A percentile compares a stretch with the other conserved stretches of the same genome.
phyloP scores from a whole-genome alignment of 2,888 invertebrate genomes.

The Ophion slaviceki region DNA sequence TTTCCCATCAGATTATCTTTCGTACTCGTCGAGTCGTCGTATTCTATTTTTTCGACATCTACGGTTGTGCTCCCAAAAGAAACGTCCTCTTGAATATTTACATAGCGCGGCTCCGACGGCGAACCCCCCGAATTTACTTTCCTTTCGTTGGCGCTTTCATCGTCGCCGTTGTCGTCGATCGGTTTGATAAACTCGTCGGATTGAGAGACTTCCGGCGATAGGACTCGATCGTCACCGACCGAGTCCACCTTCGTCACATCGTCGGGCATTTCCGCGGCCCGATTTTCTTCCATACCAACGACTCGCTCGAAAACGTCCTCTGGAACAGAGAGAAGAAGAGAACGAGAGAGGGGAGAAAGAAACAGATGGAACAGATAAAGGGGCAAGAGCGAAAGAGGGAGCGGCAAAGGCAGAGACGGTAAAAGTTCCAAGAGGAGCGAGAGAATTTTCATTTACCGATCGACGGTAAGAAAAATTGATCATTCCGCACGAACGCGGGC shows the following conservation, averaged over 20 bases:
- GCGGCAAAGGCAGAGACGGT: background rate
- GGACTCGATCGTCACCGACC: background rate
- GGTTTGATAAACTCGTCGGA: background rate
- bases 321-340: background rate
- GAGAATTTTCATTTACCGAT: constrained; percentile 2
- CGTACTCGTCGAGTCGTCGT: background rate
- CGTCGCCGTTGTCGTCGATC: background rate
- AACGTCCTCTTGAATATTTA: background rate
- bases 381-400: background rate
- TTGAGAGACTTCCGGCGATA: background rate
- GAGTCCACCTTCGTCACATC: background rate
- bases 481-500: background rate
- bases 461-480: background rate
- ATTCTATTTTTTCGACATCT: background rate
- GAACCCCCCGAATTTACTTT: background rate
- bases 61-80: background rate
- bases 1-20: background rate
- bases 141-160: background rate
- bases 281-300: constrained; percentile 3
- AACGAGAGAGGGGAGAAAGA: background rate
- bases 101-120: background rate
- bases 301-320: background rate
- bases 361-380: background rate
- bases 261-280: background rate
- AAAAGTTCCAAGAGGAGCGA: background rate